Percentiles rank a stretch among this genome's conserved stretches.
These are phyloP conservation scores for Lithophane ornitopus DNA, from an alignment of 2,888 invertebrate genomes.

Conservation along the genomic window DNA sequence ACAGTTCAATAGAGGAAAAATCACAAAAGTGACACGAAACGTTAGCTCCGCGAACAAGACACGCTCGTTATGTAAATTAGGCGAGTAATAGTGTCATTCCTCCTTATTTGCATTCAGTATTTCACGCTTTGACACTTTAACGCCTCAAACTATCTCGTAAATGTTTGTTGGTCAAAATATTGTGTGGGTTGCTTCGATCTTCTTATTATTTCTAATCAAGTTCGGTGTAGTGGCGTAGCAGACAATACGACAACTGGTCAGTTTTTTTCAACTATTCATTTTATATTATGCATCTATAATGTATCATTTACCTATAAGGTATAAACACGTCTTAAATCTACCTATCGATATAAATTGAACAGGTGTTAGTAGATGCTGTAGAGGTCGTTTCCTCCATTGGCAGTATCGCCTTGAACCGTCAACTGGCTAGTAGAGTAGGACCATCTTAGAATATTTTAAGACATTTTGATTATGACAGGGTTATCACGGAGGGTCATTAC, in stretches of 20 bases:
- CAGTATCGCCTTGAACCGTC: slow-evolving; percentile 78
- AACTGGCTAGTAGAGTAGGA: slow-evolving; percentile 51
- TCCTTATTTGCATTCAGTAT: slow-evolving; percentile 78
- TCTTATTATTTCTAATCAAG: slow-evolving; percentile 35
- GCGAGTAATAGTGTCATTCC: slow-evolving; percentile 72
- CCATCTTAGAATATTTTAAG: slow-evolving; percentile 35
- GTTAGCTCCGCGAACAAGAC: slow-evolving; percentile 61
- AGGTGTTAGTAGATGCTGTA: slow-evolving; percentile 44
- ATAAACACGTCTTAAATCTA: slow-evolving; percentile 21
- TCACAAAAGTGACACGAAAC: slow-evolving; percentile 41
- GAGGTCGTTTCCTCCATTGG: slow-evolving; percentile 79
- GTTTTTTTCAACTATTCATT: slow-evolving; percentile 18
- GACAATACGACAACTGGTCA: slow-evolving; percentile 27
- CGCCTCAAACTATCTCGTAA: slow-evolving; percentile 48
- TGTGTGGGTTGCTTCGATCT: slow-evolving; percentile 39
- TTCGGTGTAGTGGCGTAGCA: slow-evolving; percentile 15
- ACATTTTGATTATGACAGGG: slow-evolving; percentile 38
- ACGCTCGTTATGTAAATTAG: slow-evolving; percentile 78
- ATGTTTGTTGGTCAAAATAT: slow-evolving; percentile 54
- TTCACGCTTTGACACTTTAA: slow-evolving; percentile 72
- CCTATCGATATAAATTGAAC: slow-evolving; percentile 23
- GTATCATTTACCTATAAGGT: slow-evolving; percentile 31
- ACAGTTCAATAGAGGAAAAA: slow-evolving; percentile 37
- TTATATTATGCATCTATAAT: slow-evolving; percentile 17
- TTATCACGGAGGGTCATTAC: slow-evolving; percentile 45